Evolutionary conservation across 2,113 vertebrate genomes (phyloP), one percentile per base, ranked within the genome.

Genomic region (Forbesichthys agassizii): DNA sequence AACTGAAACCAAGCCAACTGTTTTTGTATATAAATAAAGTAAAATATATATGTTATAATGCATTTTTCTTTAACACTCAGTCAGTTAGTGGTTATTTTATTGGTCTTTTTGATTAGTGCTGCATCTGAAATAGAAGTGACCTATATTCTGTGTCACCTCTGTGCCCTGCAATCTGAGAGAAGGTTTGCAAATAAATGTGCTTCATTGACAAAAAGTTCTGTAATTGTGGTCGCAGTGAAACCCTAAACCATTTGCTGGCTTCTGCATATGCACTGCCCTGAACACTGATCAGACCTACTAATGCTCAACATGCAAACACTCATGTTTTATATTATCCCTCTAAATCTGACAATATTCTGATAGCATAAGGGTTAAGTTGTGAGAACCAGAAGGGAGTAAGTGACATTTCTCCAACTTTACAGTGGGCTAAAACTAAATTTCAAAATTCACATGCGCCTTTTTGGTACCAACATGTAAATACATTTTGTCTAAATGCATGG

Each of bases 151-250:
- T 65, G 46, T 69, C 59, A 6, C 59, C 49, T 11, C 13, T 11
- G 54, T 46, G 65, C 54, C 36, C 64, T 51, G 48, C 64, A 71
- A 57, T 59, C 69, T 73, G 68, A 75, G 57, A 66, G 62, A 75
- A 64, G 69, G 57, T 62, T 27, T 66, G n/a, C 66, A 72, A 73
- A 82, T 70, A 78, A 82, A 81, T 80, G 65, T 78, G 73, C 69
- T 73, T 79, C 79, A 71, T 67, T 76, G 74, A 84, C 66, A 86
- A 68, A 84, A 86, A 72, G 64, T 49, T 14, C 52, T 75, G 80
- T 78, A 86, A 87, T 86, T 82, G 73, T 72, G 70, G 75, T 56
- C 55, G 70, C 69, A 59, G 61, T 70, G 86, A 87, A 89, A 88
- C 79, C 67, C 67, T 58, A 86, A 74, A 75, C 78, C 1, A 12